Evolutionary conservation across 2,888 invertebrate species (phyloP).

Genomic region (Mechanitis messenoides): DNA sequence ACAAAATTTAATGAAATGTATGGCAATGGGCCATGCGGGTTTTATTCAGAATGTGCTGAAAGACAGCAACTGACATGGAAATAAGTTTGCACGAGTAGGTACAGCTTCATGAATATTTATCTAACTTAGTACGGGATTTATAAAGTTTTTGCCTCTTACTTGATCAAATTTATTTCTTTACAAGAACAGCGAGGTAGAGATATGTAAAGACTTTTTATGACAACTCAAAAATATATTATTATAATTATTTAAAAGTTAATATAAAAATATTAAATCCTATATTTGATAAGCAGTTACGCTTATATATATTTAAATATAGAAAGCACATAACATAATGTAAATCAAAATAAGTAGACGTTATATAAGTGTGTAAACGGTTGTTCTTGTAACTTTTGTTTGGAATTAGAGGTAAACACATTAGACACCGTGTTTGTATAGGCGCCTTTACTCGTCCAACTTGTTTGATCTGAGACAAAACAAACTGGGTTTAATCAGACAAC

Average conservation of each 20-base stretch:
- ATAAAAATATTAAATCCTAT: too few species aligned
- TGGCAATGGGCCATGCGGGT: constrained; percentile 22
- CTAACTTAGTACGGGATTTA: constrained; percentile 59
- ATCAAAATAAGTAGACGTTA: constrained; percentile 13
- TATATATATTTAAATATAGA: too few species aligned
- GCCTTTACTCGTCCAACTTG: constrained; percentile 55
- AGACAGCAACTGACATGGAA: constrained; percentile 68
- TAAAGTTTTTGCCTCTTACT: constrained; percentile 70
- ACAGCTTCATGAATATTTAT: constrained; percentile 75
- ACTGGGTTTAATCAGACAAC: constrained; percentile 56
- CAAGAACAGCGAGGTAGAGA: constrained; percentile 13
- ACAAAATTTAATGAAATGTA: constrained; percentile 18
- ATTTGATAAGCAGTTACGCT: too few species aligned
- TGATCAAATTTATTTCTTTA: constrained; percentile 62
- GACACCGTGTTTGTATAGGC: constrained; percentile 68
- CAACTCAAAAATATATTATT: constrained; percentile 17
- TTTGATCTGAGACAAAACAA: constrained; percentile 61
- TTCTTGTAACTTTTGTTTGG: constrained; percentile 65
- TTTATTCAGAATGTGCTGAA: constrained; percentile 68
- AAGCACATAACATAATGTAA: background rate
- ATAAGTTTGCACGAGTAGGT: constrained; percentile 63
- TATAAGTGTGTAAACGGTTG: constrained; percentile 32
- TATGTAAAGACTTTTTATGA: constrained; percentile 23
- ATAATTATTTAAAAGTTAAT: constrained; percentile 11
- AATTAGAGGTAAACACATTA: constrained; percentile 72